Evolutionary conservation across 2,888 invertebrate species (phyloP), one percentile per base, ranked within the genome.

Genomic region (Drosophila melanosoma): DNA sequence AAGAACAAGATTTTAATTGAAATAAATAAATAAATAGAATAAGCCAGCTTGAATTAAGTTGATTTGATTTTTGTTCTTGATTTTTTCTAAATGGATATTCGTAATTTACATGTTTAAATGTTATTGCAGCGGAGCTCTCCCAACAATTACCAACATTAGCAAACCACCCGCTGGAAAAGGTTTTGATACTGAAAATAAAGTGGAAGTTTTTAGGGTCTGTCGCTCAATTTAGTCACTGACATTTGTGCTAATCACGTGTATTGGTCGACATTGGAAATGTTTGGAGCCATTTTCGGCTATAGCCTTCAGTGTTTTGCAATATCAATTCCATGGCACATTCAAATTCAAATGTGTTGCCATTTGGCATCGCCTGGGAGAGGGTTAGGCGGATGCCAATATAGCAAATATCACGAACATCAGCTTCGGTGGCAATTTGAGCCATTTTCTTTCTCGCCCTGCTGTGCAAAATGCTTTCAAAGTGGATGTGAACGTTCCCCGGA

Each of bases 301-400:
- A 23, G 26, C 58, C 51, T 70, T 64, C 26, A 32, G 59, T 53
- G 51, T 61, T 69, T 78, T 56, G 75, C 83, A 78, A 78, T 81
- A 81, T 86, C 81, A 83, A 75, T 83, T 83, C 59, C 54, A 73
- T 32, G 51, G 65, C 57, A 64, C 72, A 83, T 77, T 77, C 74
- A 83, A 80, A 86, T 78, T 81, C 69, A 67, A 79, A 86, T 81
- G 81, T 71, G 56, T 45, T 81, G 78, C 60, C 63, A 67, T 79
- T 79, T 69, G 49, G 32, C 29, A 32, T 36, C 56, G 35, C 20
- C 29, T 33, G 35, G 40, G 23, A 29, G 26, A 11, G 51, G 58
- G 49, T 38, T 52, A 32, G 26, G 17, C 11, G 38, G 33, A 57
- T 58, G n/a, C 12, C 38, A 36, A 42, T 32, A 60, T 52, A 26